Evolutionary conservation across 2,888 invertebrate genomes (phyloP).

Genomic region (Athetis lepigone): DNA sequence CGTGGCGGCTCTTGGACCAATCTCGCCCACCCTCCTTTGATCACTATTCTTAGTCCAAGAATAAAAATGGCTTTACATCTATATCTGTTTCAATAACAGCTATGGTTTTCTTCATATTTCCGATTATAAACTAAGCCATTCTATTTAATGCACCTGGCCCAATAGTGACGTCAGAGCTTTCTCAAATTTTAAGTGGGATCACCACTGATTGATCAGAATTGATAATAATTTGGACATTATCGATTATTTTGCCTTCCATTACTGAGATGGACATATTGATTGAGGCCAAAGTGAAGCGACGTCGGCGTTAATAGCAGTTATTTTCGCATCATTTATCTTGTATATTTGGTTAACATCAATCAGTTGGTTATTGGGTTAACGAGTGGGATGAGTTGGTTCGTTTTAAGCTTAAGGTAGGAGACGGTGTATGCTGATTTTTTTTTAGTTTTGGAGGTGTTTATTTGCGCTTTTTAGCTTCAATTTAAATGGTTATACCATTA

Average conservation of each 20-base stretch:
- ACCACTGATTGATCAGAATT: constrained; percentile 30
- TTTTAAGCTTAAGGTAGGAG: background rate
- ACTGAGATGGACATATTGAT: constrained; percentile 41
- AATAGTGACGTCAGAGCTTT: constrained; percentile 1
- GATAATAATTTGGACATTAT: constrained; percentile 34
- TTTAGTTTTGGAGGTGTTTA: background rate
- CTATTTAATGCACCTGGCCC: constrained; percentile 1
- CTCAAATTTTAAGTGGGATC: constrained; percentile 32
- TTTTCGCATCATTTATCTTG: constrained; percentile 48
- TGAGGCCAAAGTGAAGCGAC: constrained; percentile 36
- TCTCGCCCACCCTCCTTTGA: too few relatives aligned
- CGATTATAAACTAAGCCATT: constrained; percentile 22
- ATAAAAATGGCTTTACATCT: background rate
- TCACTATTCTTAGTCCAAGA: too few relatives aligned
- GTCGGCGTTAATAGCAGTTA: constrained; percentile 50
- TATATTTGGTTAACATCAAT: constrained; percentile 45
- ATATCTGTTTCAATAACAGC: background rate
- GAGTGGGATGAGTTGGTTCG: constrained; percentile 13
- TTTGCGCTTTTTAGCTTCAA: background rate
- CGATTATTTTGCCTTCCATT: constrained; percentile 31
- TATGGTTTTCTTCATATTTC: background rate
- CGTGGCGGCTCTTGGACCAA: too few relatives aligned
- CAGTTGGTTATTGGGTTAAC: constrained; percentile 18
- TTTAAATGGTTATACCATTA: too few relatives aligned
- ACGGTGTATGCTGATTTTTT: background rate